These are phyloP conservation scores for Botia almorhae DNA, from an alignment of 2,797 vertebrate genomes.

Conservation along the genomic window DNA sequence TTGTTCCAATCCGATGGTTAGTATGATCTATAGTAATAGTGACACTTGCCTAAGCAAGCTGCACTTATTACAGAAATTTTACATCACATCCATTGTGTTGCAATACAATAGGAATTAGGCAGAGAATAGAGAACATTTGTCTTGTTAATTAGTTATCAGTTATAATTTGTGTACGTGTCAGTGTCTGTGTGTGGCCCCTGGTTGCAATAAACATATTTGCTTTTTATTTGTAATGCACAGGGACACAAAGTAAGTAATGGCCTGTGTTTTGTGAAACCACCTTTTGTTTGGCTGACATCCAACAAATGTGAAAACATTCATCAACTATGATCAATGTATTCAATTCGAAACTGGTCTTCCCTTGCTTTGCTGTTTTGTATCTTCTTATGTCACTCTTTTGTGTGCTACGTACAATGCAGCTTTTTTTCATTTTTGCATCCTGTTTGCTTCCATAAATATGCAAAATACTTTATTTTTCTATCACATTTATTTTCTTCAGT, in stretches of 20 bases:
- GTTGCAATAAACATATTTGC: slow-evolving; percentile 29
- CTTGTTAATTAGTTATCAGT: not conserved
- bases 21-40: not conserved
- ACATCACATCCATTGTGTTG: not conserved
- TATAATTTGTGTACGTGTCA: not conserved
- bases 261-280: slow-evolving; percentile 30
- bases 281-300: slow-evolving; percentile 53
- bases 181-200: not conserved
- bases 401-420: slow-evolving; percentile 3
- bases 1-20: not conserved
- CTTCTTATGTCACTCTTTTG: not conserved
- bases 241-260: slow-evolving; percentile 24
- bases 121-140: slow-evolving; percentile 8
- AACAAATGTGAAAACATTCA: slow-evolving; percentile 49
- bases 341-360: not conserved
- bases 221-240: slow-evolving; percentile 20
- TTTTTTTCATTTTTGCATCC: slow-evolving; percentile 14
- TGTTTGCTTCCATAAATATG: not conserved
- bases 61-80: not conserved
- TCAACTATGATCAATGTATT: slow-evolving; percentile 27
- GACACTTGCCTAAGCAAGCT: not conserved
- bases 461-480: slow-evolving; percentile 1
- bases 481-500: not conserved
- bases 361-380: slow-evolving; percentile 7
- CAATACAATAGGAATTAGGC: not conserved